A percentile compares a stretch with the other conserved stretches of the same genome.
Evolutionary conservation across 2,797 vertebrate genomes (phyloP).

Genomic region (Pempheris klunzingeri): DNA sequence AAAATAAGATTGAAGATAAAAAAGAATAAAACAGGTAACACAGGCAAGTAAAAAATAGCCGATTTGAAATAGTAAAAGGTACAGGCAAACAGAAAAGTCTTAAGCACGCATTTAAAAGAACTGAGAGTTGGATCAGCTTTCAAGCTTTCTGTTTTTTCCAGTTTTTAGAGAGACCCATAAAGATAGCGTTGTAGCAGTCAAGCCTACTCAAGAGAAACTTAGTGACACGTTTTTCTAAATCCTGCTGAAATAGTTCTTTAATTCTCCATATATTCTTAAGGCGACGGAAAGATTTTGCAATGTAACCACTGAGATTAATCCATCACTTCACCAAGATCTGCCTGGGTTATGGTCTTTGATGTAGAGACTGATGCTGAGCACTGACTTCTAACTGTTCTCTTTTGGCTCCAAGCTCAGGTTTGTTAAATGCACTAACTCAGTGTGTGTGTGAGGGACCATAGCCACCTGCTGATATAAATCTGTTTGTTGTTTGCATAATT

Average conservation of each 20-base stretch:
- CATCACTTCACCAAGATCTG: neutral
- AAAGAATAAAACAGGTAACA: neutral
- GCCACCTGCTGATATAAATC: neutral
- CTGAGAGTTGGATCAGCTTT: neutral
- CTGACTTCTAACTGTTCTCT: neutral
- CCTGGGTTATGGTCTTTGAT: too few relatives aligned
- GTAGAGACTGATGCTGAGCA: too few relatives aligned
- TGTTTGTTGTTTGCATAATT: neutral
- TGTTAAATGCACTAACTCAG: neutral
- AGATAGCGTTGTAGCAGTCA: too few relatives aligned
- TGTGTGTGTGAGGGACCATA: neutral
- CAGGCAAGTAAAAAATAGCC: neutral
- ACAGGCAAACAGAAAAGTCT: neutral
- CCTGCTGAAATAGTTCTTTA: too few relatives aligned
- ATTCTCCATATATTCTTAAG: neutral
- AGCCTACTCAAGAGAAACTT: too few relatives aligned
- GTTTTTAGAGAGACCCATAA: too few relatives aligned
- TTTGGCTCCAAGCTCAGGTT: neutral
- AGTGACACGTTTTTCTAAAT: too few relatives aligned
- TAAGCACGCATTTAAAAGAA: neutral
- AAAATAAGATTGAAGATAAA: neutral
- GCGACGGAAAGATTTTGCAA: neutral
- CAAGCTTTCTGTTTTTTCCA: neutral
- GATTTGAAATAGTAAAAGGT: too few relatives aligned
- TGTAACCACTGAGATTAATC: neutral